Evolutionary conservation across 2,888 invertebrate species (phyloP).

Genomic region (Drosophila putrida): DNA sequence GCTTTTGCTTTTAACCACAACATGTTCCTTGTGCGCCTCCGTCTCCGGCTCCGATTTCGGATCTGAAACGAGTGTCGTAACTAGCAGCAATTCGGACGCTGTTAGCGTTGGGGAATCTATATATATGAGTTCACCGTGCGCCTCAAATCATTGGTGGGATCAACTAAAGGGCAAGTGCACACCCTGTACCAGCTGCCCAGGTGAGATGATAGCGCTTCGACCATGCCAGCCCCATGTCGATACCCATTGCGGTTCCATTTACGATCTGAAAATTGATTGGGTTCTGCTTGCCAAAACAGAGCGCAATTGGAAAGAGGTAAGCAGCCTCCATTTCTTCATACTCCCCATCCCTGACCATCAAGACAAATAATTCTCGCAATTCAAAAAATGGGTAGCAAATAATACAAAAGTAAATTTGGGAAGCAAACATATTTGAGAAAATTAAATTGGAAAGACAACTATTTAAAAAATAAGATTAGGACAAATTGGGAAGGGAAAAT

Average conservation of each 20-base stretch:
- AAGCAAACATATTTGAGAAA: too few species aligned
- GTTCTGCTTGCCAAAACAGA: slow-evolving; percentile 86
- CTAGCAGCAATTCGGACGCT: slow-evolving; percentile 3
- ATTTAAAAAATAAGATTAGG: too few species aligned
- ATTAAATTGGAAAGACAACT: too few species aligned
- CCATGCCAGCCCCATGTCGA: slow-evolving; percentile 92
- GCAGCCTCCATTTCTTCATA: slow-evolving; percentile 10
- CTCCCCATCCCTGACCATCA: too few species aligned
- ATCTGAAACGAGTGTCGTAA: slow-evolving; percentile 11
- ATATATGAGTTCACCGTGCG: slow-evolving; percentile 83
- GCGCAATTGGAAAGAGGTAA: slow-evolving; percentile 85
- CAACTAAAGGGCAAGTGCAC: slow-evolving; percentile 88
- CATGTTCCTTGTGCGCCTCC: slow-evolving; percentile 82
- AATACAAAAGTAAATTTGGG: too few species aligned
- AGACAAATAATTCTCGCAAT: too few species aligned
- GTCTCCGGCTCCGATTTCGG: slow-evolving; percentile 51
- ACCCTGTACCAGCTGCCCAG: slow-evolving; percentile 90
- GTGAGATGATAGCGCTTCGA: slow-evolving; percentile 88
- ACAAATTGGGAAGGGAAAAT: too few species aligned
- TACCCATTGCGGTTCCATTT: slow-evolving; percentile 90
- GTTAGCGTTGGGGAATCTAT: slow-evolving; percentile 12
- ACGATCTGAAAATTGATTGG: slow-evolving; percentile 89
- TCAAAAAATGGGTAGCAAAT: too few species aligned
- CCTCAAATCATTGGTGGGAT: slow-evolving; percentile 90
- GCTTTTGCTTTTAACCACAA: slow-evolving; percentile 78